A percentile compares a stretch with the other conserved stretches of the same genome.
Conservation (phyloP, 2,888 invertebrate genomes). For the Calameuta filiformis region DNA sequence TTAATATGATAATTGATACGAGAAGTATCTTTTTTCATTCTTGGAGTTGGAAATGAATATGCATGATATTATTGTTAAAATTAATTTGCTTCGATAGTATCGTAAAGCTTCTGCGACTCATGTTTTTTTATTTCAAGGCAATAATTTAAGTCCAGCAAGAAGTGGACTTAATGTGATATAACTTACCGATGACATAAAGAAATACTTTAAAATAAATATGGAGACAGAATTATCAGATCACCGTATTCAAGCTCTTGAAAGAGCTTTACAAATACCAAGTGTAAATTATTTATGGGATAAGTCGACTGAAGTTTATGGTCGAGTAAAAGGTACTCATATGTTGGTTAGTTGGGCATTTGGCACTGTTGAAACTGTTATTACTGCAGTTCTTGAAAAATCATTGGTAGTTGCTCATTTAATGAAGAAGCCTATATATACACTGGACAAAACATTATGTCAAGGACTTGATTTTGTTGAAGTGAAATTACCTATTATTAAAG, state of each 20-base stretch:
- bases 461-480: constrained; percentile 74
- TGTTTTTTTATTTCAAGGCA: not conserved
- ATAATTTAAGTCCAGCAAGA: too few relatives aligned
- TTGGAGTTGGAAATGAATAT: not conserved
- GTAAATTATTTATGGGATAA: constrained; percentile 71
- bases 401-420: constrained; percentile 59
- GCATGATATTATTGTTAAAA: not conserved
- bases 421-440: constrained; percentile 69
- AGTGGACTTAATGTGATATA: not conserved
- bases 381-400: constrained; percentile 47
- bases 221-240: constrained; percentile 41
- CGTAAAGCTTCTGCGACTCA: not conserved
- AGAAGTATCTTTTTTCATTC: not conserved
- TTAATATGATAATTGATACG: not conserved
- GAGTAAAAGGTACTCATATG: constrained; percentile 73
- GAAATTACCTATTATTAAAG: constrained; percentile 74
- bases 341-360: constrained; percentile 77
- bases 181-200: not conserved
- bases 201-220: constrained; percentile 29
- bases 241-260: constrained; percentile 68
- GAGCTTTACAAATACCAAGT: constrained; percentile 70
- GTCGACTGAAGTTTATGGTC: constrained; percentile 70
- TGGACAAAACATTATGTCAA: constrained; percentile 75
- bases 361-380: constrained; percentile 69
- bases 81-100: not conserved